phyloP scores from a whole-genome alignment of 2,797 vertebrate genomes.

The Argentina silus region DNA sequence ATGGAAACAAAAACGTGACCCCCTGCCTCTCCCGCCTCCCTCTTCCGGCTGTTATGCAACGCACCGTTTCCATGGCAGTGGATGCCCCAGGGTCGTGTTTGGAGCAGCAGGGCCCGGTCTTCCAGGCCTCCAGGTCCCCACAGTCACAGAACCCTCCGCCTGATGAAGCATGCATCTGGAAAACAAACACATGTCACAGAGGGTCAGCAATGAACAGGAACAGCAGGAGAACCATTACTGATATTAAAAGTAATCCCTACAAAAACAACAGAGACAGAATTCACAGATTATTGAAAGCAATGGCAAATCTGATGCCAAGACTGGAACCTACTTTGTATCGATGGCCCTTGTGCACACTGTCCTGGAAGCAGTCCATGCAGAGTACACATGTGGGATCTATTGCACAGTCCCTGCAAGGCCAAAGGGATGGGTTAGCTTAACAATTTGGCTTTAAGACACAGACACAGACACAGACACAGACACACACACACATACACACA shows the following conservation, averaged over 20 bases:
- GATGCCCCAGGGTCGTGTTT: conserved; percentile 86
- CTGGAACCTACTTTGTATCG: conserved; percentile 89
- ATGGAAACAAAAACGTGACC: conserved; percentile 36
- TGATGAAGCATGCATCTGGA: conserved; percentile 94
- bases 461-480: neutral
- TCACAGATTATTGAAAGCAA: neutral
- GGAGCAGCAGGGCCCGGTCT: conserved; percentile 91
- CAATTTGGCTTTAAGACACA: neutral
- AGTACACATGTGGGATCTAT: conserved; percentile 98
- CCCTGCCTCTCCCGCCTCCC: no score
- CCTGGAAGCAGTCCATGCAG: conserved; percentile 98
- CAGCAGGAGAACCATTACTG: neutral
- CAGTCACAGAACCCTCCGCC: conserved; percentile 99
- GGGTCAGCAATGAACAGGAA: neutral
- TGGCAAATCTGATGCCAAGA: neutral
- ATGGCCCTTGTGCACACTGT: conserved; percentile 95
- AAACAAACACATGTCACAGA: conserved; percentile 40
- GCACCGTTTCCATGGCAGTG: conserved; percentile 86
- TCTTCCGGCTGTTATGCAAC: conserved; percentile 59
- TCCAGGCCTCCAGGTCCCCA: conserved; percentile 97
- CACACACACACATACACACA: neutral
- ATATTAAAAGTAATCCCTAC: neutral
- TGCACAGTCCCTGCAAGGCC: conserved; percentile 90
- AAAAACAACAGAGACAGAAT: neutral
- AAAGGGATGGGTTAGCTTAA: conserved; percentile 2